Evolutionary conservation across 2,797 vertebrate species (phyloP), one percentile per base, ranked within the genome.

Genomic region (Anolis apletophallus): DNA sequence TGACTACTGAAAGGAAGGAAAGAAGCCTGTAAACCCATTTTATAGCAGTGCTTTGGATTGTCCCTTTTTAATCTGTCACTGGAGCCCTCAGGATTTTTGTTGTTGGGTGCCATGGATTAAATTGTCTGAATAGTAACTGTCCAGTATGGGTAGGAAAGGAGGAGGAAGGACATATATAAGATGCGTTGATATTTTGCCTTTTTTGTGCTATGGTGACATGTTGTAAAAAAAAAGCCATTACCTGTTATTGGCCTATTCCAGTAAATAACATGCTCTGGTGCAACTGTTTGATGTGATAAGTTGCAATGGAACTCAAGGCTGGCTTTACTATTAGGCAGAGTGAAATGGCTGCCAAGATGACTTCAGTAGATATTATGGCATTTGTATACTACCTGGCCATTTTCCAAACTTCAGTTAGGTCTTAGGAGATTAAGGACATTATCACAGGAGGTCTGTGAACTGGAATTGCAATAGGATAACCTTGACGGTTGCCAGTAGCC

Each of bases 21-120:
- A 74, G 14, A 72, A 84, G 59, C 92, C 29, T 0, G 86, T 88
- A 88, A 95, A 95, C 87, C 89, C 92, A 87, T 92, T 93, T 94
- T 93, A 92, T 73, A 80, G 91, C 89, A 88, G 69, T 91, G 57
- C 52, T 80, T 69, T 0, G 5, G 94, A 90, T 92, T 92, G 91
- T 94, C 93, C 93, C 91, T 91, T 94, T 89, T 95, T 90, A 94
- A 92, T 94, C 89, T 89, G 83, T 84, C 89, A 71, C 85, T 69
- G 68, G 91, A 94, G 92, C 92, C 91, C n/a, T 64, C 36, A 17
- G 54, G 55, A 59, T 72, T 71, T 61, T 73, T 72, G 46, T 83
- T 72, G 40, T 64, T 79, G 32, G 57, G 13, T 73, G 69, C 19
- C 73, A 73, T 79, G 68, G 32, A 52, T 69, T 36, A 83, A 59